These are phyloP conservation scores for Cynoglossus semilaevis DNA, from an alignment of 2,113 vertebrate species.

Conservation along the genomic window DNA sequence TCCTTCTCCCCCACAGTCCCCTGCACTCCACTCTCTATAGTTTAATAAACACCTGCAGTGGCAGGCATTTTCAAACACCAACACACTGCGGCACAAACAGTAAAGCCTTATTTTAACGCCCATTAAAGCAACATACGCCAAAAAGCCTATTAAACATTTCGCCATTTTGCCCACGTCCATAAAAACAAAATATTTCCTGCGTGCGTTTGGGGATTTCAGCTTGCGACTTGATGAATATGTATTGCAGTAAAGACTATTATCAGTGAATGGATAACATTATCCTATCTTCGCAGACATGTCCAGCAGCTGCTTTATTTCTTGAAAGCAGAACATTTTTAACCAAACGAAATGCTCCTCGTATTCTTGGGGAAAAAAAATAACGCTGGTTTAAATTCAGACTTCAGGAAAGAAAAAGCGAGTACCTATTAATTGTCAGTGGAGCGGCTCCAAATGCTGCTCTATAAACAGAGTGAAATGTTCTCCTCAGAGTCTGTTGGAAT, in stretches of 20 bases:
- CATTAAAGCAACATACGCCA: not conserved
- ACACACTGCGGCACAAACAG: not conserved
- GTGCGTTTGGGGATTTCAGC: not conserved
- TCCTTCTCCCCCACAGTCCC: no score
- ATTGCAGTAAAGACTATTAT: not conserved
- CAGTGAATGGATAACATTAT: not conserved
- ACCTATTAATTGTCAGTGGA: constrained; percentile 45
- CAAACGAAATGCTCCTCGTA: no score
- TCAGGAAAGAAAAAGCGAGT: constrained; percentile 23
- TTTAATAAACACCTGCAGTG: not conserved
- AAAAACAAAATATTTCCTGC: not conserved
- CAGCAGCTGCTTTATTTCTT: no score
- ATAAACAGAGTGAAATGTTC: constrained; percentile 21
- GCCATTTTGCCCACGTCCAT: not conserved
- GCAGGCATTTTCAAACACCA: not conserved
- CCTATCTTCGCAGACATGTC: not conserved
- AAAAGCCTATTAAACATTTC: not conserved
- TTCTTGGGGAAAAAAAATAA: constrained; percentile 51
- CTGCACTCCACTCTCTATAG: not conserved
- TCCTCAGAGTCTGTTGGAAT: not conserved
- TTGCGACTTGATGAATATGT: not conserved
- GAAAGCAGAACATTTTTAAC: no score
- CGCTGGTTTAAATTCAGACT: constrained; percentile 25
- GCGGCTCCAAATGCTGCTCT: constrained; percentile 20
- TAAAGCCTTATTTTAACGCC: not conserved